phyloP scores from a whole-genome alignment of 2,797 vertebrate genomes.

The Danio tinwini region DNA sequence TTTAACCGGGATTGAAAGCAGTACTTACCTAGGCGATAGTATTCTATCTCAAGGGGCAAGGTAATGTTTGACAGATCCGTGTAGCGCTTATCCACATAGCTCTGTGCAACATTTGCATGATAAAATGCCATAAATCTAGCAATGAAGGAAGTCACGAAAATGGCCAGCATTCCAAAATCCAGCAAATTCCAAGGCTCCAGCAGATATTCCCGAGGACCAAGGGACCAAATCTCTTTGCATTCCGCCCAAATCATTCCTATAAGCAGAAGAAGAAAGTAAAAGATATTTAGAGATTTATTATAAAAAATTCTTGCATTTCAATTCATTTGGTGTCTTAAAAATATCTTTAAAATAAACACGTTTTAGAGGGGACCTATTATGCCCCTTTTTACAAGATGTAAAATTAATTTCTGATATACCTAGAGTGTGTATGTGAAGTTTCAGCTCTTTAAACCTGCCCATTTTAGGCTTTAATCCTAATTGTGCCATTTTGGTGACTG shows the following conservation, averaged over 20 bases:
- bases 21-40: slow-evolving; percentile 92
- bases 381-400: too few relatives aligned
- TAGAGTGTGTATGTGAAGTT: too few relatives aligned
- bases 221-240: slow-evolving; percentile 95
- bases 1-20: background rate
- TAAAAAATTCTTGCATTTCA: background rate
- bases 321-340: background rate
- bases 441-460: too few relatives aligned
- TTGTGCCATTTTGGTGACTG: too few relatives aligned
- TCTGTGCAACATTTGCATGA: slow-evolving; percentile 91
- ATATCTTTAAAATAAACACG: background rate
- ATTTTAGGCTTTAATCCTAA: too few relatives aligned
- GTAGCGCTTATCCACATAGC: slow-evolving; percentile 84
- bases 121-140: slow-evolving; percentile 96
- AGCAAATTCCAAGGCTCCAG: slow-evolving; percentile 96
- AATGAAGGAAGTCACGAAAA: slow-evolving; percentile 94
- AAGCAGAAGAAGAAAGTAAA: slow-evolving; percentile 32
- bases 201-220: slow-evolving; percentile 92
- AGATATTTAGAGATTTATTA: background rate
- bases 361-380: too few relatives aligned
- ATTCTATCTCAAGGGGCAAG: slow-evolving; percentile 87
- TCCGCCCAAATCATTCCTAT: slow-evolving; percentile 96
- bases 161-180: slow-evolving; percentile 93
- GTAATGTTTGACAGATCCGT: slow-evolving; percentile 82
- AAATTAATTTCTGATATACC: too few relatives aligned